These are phyloP conservation scores for Horisme vitalbata DNA, from an alignment of 2,888 invertebrate genomes.

Conservation along the genomic window DNA sequence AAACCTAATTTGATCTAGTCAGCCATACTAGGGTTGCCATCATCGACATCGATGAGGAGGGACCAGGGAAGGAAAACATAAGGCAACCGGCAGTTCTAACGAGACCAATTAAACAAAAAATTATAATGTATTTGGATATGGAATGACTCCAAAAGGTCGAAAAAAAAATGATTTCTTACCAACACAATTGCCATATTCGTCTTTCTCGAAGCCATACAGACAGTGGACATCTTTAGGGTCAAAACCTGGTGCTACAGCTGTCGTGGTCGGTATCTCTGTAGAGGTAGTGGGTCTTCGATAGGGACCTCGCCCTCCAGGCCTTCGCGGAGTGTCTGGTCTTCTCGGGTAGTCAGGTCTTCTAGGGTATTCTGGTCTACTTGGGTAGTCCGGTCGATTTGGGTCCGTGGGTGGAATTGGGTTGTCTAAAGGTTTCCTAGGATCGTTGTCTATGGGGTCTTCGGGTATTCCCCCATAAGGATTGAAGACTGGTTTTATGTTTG, in stretches of 20 bases:
- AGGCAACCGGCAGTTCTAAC: too few species aligned
- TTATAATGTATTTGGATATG: too few species aligned
- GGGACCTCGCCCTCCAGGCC: conserved; percentile 29
- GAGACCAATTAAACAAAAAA: too few species aligned
- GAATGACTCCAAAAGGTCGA: too few species aligned
- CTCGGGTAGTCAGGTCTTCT: conserved; percentile 29
- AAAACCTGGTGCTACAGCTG: conserved; percentile 43
- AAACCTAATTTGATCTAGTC: too few species aligned
- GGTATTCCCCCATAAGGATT: too few species aligned
- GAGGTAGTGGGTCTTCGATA: conserved; percentile 27
- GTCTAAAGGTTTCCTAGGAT: too few species aligned
- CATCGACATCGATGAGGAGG: too few species aligned
- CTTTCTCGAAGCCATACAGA: conserved; percentile 79
- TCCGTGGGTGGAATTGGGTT: background rate
- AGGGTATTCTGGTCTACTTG: conserved; percentile 28
- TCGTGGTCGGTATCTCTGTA: conserved; percentile 17
- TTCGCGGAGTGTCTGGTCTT: conserved; percentile 32
- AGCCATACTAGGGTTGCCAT: too few species aligned
- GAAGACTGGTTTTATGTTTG: too few species aligned
- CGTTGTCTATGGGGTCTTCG: too few species aligned
- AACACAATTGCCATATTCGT: conserved; percentile 37
- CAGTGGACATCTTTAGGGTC: conserved; percentile 65
- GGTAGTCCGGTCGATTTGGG: conserved; percentile 32
- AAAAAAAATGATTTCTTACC: conserved; percentile 10
- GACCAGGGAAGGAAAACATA: too few species aligned